Evolutionary conservation across 2,888 invertebrate species (phyloP), one percentile per base, ranked within the genome.

Genomic region (Cephus rjabovi): DNA sequence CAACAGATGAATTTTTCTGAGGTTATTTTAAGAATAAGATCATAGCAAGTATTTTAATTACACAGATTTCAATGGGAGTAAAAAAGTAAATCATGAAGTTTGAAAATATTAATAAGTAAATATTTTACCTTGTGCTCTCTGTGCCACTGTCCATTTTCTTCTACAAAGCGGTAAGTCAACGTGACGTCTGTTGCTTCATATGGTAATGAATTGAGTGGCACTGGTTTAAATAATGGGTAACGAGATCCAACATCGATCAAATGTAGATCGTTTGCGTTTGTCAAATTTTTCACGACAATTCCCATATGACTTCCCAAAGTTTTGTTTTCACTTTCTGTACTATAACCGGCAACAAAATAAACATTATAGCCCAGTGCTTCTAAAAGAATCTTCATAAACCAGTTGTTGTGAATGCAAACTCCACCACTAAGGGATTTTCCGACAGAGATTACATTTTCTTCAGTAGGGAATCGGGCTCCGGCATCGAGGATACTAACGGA

Each of bases 61-160:
- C 23, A 56, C 40, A 56, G 40, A 56, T 23, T 56, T 56, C 23
- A 15, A 6, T 56, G 9, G 40, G 23, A 56, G 23, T 56, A 23
- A 56, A 56, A 56, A 23, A 40, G 40, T 15, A 40, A 56, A 56
- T 56, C 23, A 23, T 23, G 40, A 56, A 6, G 9, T 23, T 56
- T 9, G 15, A 56, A 56, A 56, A 23, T 56, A 40, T 40, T 40
- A 6, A 2, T 56, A 56, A 23, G 23, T 23, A 6, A 71, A 71
- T 33, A 71, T 3, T 12, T 35, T 71, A 78, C 78, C 78, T 78
- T 75, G 76, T 73, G 73, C 31, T 78, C 78, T 23, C 73, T 71
- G 75, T 78, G 78, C 78, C 78, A 78, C 69, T 76, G 75, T 23
- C 69, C 78, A 40, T 76, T 37, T 73, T 78, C 78, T 31, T 78